These are phyloP conservation scores for Calosoma granatense DNA, from an alignment of 1,140 invertebrate genomes.

Conservation along the genomic window DNA sequence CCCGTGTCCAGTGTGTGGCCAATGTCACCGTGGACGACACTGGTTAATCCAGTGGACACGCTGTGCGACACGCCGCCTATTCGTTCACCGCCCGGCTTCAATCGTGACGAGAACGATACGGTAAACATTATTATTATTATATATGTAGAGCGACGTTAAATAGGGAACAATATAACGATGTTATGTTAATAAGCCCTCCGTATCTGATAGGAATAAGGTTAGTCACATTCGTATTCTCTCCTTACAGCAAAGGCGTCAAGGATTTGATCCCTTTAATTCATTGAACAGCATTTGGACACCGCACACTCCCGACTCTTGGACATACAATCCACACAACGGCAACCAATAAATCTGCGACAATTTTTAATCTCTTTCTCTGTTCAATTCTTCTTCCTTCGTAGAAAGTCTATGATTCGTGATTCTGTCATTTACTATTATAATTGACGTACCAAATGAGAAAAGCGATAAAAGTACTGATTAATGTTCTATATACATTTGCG, in stretches of 20 bases:
- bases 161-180: not conserved
- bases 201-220: not conserved
- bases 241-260: not conserved
- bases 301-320: not conserved
- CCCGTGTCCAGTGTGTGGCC: not conserved
- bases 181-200: not conserved
- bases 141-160: not conserved
- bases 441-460: too few species aligned
- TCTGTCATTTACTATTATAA: not conserved
- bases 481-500: too few species aligned
- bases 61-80: not conserved
- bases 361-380: not conserved
- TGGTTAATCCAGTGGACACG: not conserved
- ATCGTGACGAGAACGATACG: not conserved
- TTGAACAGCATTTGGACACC: constrained; percentile 9
- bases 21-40: not conserved
- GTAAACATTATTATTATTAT: not conserved
- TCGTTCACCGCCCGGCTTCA: not conserved
- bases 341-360: not conserved
- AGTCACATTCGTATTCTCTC: too few species aligned
- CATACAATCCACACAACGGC: not conserved
- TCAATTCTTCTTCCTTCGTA: not conserved
- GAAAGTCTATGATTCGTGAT: not conserved
- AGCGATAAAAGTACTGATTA: too few species aligned
- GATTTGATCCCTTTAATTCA: constrained; percentile 9